Conservation (phyloP, 2,797 vertebrate species). For the Tympanoctomys barrerae region DNA sequence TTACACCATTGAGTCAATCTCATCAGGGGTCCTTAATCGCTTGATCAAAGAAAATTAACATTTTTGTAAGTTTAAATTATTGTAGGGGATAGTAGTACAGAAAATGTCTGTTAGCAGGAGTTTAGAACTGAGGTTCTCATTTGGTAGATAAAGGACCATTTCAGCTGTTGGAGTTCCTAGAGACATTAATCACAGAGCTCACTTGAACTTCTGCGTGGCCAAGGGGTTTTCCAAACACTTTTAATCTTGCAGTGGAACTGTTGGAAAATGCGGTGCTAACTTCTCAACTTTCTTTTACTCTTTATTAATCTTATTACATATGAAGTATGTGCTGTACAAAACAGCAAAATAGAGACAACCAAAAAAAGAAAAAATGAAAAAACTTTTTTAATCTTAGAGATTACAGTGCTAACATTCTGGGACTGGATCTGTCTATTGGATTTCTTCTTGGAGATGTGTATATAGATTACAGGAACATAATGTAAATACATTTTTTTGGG, state of each 20-base stretch:
- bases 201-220: not conserved
- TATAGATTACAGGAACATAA: not conserved
- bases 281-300: not conserved
- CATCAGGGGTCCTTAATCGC: not conserved
- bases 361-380: conserved; percentile 38
- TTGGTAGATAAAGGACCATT: not conserved
- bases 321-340: not conserved
- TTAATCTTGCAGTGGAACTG: conserved; percentile 19
- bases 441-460: not conserved
- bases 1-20: not conserved
- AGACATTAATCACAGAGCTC: not conserved
- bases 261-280: not conserved
- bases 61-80: conserved; percentile 22
- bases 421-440: not conserved
- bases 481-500: not conserved
- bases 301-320: conserved; percentile 24
- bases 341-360: not conserved
- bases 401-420: not conserved
- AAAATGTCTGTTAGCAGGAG: not conserved
- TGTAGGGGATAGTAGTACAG: not conserved
- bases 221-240: not conserved
- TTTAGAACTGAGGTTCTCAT: not conserved
- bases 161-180: not conserved
- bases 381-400: not conserved
- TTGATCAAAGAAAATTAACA: conserved; percentile 13